Percentiles rank a stretch among this genome's conserved stretches.
These are phyloP conservation scores for Maylandia zebra DNA, from an alignment of 2,113 vertebrate genomes.

Conservation along the genomic window DNA sequence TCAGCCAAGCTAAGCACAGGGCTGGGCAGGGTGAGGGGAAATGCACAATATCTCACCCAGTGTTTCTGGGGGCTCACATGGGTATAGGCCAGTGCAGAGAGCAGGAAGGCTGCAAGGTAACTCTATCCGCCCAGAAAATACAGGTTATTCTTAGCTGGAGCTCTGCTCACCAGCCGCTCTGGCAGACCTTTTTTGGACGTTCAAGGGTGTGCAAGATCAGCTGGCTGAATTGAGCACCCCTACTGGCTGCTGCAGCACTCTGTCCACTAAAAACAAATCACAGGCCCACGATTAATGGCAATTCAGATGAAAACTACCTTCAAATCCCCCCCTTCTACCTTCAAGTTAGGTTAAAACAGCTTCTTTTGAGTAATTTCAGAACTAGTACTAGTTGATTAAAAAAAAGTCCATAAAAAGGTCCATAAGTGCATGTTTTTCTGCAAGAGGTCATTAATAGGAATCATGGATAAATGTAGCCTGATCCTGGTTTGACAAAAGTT, in stretches of 20 bases:
- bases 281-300: background rate
- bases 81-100: conserved; percentile 55
- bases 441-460: background rate
- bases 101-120: conserved; percentile 56
- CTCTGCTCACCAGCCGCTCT: conserved; percentile 33
- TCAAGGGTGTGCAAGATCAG: conserved; percentile 9
- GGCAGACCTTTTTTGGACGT: conserved; percentile 69
- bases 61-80: conserved; percentile 65
- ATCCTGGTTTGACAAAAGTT: background rate
- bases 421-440: background rate
- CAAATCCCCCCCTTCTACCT: background rate
- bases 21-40: conserved; percentile 3
- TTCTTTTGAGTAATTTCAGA: background rate
- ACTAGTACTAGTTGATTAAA: background rate
- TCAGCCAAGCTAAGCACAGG: conserved; percentile 32
- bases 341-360: background rate
- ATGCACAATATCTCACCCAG: conserved; percentile 23
- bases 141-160: conserved; percentile 72
- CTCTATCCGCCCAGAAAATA: conserved; percentile 46
- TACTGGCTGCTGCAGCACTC: background rate
- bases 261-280: background rate
- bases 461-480: background rate
- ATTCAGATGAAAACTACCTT: background rate
- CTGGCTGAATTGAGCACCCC: background rate
- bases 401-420: background rate